Conservation (phyloP, 2,113 vertebrate species). For the Corynorhinus townsendii region DNA sequence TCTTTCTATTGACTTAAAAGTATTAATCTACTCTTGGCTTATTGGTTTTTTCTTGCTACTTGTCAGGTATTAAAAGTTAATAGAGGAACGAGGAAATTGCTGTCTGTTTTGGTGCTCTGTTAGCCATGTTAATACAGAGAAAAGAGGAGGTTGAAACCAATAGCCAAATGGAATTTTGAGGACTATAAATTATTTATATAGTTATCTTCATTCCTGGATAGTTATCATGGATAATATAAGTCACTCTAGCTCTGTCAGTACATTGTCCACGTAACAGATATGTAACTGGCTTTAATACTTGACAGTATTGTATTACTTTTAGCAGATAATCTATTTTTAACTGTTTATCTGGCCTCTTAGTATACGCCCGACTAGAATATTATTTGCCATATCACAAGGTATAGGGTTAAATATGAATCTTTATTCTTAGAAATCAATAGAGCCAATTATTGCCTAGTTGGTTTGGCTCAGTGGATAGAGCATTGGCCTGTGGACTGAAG, state of each 20-base stretch:
- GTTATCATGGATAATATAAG: conserved; percentile 21
- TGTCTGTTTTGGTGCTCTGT: conserved; percentile 21
- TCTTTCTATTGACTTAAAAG: conserved; percentile 28
- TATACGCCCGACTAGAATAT: not conserved
- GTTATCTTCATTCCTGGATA: conserved; percentile 21
- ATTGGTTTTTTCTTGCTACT: not conserved
- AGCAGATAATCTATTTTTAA: not conserved
- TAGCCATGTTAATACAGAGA: conserved; percentile 39
- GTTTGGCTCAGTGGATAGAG: too few species aligned
- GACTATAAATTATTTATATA: not conserved
- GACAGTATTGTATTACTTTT: not conserved
- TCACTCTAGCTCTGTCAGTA: not conserved
- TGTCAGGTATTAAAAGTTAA: conserved; percentile 44
- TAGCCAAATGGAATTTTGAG: conserved; percentile 26
- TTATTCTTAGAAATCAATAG: conserved; percentile 4
- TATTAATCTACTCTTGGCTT: not conserved
- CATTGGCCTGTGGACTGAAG: too few species aligned
- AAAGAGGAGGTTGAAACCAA: conserved; percentile 24
- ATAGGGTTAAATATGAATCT: not conserved
- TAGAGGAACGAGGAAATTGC: not conserved
- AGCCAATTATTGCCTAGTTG: not conserved
- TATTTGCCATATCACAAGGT: not conserved
- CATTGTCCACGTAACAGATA: not conserved
- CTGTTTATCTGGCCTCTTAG: not conserved
- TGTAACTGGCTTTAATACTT: not conserved